Evolutionary conservation across 2,888 invertebrate species (phyloP), one percentile per base, ranked within the genome.

Genomic region (Liopterus haemorrhoidalis): DNA sequence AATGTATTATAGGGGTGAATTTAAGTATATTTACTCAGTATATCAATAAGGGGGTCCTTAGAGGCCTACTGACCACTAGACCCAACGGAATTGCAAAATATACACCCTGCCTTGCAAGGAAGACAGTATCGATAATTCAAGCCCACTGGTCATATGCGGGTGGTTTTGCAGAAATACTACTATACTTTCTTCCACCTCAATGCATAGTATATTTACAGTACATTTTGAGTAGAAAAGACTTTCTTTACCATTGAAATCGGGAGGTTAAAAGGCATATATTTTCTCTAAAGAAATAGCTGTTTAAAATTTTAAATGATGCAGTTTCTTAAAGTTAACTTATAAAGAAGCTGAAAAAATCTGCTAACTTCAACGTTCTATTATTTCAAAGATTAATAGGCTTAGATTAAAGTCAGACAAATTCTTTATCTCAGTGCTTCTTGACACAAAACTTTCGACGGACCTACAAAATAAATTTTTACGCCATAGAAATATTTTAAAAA

Each of bases 21-120:
- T 59, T 60, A 61, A 59, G 53, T 57, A 54, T 68, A 64, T 69
- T 69, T 68, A 67, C 66, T 63, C 68, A 68, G 68, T 68, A 69
- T 69, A 69, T 65, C 66, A 69, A 68, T 68, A 67, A 67, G 67
- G 64, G 63, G 58, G 59, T 56, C 53, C 43, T 54, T 38, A 56
- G 57, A 59, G 59, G 61, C 57, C 60, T 60, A 62, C 64, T 66
- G 66, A 65, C 65, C 66, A 62, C 57, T 51, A 55, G 53, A 57
- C 64, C 63, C 65, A 45, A 50, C 56, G 61, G 64, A 66, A 66
- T 66, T 64, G 65, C 65, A 60, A 63, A 66, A 63, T 64, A 61
- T 62, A 63, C 61, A 60, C 58, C 57, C 56, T 57, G 48, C 35
- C 51, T 37, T 45, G 22, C 31, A 48, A 16, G 50, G 53, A 53